Evolutionary conservation across 2,113 vertebrate genomes (phyloP), one percentile per base, ranked within the genome.

Genomic region (Alethe diademata): DNA sequence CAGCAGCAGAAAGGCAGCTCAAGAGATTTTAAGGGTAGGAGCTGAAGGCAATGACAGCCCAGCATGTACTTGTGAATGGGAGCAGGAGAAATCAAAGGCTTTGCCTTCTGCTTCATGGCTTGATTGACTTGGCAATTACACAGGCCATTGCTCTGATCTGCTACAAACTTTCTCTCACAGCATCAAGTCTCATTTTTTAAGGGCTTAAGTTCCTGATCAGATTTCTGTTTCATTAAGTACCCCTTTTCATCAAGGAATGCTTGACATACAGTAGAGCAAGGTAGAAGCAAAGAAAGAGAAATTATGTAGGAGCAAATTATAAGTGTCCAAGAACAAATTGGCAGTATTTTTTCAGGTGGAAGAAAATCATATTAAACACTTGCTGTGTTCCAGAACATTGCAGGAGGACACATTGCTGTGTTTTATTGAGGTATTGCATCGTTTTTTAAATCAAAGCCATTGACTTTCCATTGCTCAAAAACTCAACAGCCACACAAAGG

Each of bases 111-210:
- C 62, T 64, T 78, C 69, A 29, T 74, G 70, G 48, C n/a, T 92
- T 95, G 84, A 84, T 88, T 97, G 95, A 98, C 97, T 97, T 94
- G 25, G 36, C 75, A 92, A 75, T 92, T 88, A 91, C 73, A 81
- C 54, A 73, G 86, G 50, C 78, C 73, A 70, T 84, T 84, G 67
- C 90, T 75, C 62, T 72, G 67, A 60, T 60, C 26, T 56, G 45
- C 40, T 31, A 50, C 50, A 69, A 76, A 87, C 50, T 79, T 78
- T 93, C 72, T 90, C 36, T 53, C 76, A 60, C 60, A 78, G 56
- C 25, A 62, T 47, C 69, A 67, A 84, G 61, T 57, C 64, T 85
- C 90, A 79, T 61, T 95, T 74, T 96, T 94, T 61, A 84, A 85
- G 70, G 54, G 93, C 47, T 88, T 86, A 96, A 3, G 1, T 33